A percentile compares a stretch with the other conserved stretches of the same genome.
These are phyloP conservation scores for Poeciliopsis infans DNA, from an alignment of 2,797 vertebrate species.

Conservation along the genomic window DNA sequence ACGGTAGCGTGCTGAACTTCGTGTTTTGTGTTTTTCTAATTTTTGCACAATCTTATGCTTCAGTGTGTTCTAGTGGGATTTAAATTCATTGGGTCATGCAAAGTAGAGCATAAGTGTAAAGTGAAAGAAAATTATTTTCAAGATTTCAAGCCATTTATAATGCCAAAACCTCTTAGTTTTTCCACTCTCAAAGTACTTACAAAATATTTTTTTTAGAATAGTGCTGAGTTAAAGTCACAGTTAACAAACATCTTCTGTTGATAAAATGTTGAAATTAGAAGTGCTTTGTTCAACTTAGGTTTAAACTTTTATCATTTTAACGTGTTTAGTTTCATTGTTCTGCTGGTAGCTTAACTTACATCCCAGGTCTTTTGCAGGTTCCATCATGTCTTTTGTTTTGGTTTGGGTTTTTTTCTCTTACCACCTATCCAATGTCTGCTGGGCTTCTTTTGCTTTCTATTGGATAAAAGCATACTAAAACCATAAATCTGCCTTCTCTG, in stretches of 20 bases:
- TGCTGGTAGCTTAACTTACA: too few species aligned
- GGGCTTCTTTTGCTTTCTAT: neutral
- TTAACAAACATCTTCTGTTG: neutral
- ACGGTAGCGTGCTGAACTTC: conserved; percentile 80
- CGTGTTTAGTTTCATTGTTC: too few species aligned
- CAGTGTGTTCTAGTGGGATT: neutral
- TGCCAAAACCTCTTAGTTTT: neutral
- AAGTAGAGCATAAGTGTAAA: neutral
- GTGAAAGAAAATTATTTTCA: neutral
- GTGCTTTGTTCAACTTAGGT: neutral
- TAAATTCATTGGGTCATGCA: neutral
- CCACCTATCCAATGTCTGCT: neutral
- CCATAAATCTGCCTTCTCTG: neutral
- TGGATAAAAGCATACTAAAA: neutral
- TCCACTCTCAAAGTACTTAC: neutral
- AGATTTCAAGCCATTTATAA: neutral
- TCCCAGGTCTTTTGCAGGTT: neutral
- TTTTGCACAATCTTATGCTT: neutral
- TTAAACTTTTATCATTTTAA: neutral
- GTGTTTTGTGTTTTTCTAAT: neutral
- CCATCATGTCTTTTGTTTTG: neutral
- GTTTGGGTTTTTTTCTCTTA: neutral
- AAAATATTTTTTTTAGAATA: too few species aligned
- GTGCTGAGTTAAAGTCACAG: neutral
- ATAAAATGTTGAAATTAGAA: neutral